Evolutionary conservation across 2,888 invertebrate genomes (phyloP).

Genomic region (Tipula helvola): DNA sequence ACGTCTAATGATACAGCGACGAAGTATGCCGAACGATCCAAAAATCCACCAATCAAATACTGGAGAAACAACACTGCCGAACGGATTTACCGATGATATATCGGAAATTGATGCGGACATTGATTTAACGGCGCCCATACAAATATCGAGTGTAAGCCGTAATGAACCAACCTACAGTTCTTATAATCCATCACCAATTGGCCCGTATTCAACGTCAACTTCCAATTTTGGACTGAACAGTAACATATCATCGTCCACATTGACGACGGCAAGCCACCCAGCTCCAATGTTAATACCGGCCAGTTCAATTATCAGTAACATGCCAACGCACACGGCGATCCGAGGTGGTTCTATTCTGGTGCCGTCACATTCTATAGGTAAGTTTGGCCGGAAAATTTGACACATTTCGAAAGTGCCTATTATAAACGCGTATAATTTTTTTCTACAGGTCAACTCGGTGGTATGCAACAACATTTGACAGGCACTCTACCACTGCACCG

Average conservation of each 20-base stretch:
- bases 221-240: neutral
- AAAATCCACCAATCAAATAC: slow-evolving; percentile 56
- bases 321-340: slow-evolving; percentile 16
- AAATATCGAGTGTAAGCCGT: slow-evolving; percentile 36
- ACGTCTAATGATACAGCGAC: slow-evolving; percentile 54
- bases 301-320: slow-evolving; percentile 21
- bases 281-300: slow-evolving; percentile 30
- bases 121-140: slow-evolving; percentile 49
- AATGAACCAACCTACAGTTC: slow-evolving; percentile 22
- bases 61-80: slow-evolving; percentile 63
- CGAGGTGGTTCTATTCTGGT: slow-evolving; percentile 11
- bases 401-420: neutral
- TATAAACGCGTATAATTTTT: neutral
- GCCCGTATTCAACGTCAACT: neutral
- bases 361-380: slow-evolving; percentile 10
- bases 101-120: slow-evolving; percentile 69
- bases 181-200: neutral
- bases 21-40: slow-evolving; percentile 37
- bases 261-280: slow-evolving; percentile 15
- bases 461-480: neutral
- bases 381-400: neutral
- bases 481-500: neutral
- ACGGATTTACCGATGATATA: slow-evolving; percentile 71
- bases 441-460: neutral
- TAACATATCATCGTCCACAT: slow-evolving; percentile 4